phyloP scores from a whole-genome alignment of 2,797 vertebrate species.

The Cirrhinus molitorella region DNA sequence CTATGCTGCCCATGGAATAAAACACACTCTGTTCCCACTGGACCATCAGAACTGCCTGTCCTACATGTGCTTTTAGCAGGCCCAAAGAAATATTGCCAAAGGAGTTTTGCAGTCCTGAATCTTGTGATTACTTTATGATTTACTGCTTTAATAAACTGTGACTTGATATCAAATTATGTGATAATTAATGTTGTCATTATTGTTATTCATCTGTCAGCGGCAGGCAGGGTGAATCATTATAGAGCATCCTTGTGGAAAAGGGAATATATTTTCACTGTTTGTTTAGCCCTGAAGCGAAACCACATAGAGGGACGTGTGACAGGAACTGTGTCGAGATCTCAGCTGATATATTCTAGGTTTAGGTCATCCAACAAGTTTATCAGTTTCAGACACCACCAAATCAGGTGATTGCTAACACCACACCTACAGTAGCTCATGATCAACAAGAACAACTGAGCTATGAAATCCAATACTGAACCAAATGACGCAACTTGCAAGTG shows the following conservation, averaged over 20 bases:
- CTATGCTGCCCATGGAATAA: conserved; percentile 36
- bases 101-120: neutral
- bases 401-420: neutral
- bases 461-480: neutral
- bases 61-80: neutral
- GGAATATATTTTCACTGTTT: neutral
- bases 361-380: conserved; percentile 29
- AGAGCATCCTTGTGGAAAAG: neutral
- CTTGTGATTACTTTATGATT: neutral
- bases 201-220: neutral
- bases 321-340: conserved; percentile 5
- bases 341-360: neutral
- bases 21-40: conserved; percentile 33
- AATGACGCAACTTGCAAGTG: neutral
- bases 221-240: neutral
- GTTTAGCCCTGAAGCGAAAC: conserved; percentile 19
- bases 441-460: conserved; percentile 13
- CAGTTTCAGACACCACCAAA: conserved; percentile 38
- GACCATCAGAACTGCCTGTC: conserved; percentile 14
- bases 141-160: neutral
- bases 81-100: neutral
- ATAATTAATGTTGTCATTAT: neutral
- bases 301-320: conserved; percentile 28
- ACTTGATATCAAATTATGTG: neutral
- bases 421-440: neutral